These are phyloP conservation scores for Psix sp. DNA, from an alignment of 1,140 invertebrate species.

Conservation along the genomic window DNA sequence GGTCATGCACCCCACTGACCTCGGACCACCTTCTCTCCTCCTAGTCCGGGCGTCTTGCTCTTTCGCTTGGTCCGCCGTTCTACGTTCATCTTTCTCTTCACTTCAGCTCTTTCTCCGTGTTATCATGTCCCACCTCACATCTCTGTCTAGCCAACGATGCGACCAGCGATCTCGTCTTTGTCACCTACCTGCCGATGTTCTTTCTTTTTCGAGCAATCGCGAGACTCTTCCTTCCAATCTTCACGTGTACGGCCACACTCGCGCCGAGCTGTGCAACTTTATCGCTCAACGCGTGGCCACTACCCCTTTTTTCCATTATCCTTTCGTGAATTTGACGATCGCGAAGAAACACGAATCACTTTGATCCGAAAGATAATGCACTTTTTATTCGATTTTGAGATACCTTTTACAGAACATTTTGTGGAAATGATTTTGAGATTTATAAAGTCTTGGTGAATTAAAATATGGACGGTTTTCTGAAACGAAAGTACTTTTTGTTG, in stretches of 20 bases:
- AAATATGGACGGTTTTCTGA: constrained; percentile 1
- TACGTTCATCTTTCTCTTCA: background rate
- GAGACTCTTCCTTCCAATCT: constrained; percentile 55
- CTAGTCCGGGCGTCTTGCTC: constrained; percentile 31
- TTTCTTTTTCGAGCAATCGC: constrained; percentile 44
- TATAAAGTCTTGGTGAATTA: constrained; percentile 1
- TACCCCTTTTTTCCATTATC: constrained; percentile 15
- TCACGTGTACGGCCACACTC: constrained; percentile 52
- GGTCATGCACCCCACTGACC: constrained; percentile 77
- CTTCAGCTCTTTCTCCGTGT: constrained; percentile 29
- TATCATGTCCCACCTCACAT: constrained; percentile 43
- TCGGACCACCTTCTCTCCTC: constrained; percentile 73
- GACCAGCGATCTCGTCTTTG: constrained; percentile 41
- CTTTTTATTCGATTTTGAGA: too few species aligned
- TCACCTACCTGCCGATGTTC: constrained; percentile 53
- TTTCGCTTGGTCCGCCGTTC: constrained; percentile 14
- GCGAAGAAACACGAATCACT: constrained; percentile 5
- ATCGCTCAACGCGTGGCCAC: constrained; percentile 47
- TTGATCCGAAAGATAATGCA: background rate
- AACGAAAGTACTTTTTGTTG: background rate
- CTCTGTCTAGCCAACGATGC: constrained; percentile 32
- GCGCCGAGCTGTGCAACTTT: constrained; percentile 49
- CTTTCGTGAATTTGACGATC: constrained; percentile 32
- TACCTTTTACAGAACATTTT: too few species aligned
- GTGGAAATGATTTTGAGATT: too few species aligned